These are phyloP conservation scores for Itoplectis maculator DNA, from an alignment of 2,888 invertebrate genomes.

Conservation along the genomic window DNA sequence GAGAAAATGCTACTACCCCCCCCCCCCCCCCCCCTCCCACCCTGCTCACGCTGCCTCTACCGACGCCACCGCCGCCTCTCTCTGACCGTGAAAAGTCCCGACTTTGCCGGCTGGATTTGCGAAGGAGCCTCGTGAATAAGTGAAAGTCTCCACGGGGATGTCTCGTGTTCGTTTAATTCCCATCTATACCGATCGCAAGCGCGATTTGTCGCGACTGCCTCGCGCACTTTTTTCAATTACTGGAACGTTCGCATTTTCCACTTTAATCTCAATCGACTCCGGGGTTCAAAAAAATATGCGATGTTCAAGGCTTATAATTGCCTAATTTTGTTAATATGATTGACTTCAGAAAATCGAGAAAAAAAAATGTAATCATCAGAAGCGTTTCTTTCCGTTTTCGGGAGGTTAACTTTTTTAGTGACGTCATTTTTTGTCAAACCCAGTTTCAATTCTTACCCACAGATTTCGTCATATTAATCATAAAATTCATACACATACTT, in stretches of 20 bases:
- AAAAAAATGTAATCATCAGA: no score
- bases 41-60: no score
- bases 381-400: background rate
- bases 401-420: background rate
- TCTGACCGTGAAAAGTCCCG: constrained; percentile 60
- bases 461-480: no score
- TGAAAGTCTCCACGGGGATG: constrained; percentile 38
- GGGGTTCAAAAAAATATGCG: no score
- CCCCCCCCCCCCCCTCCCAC: background rate
- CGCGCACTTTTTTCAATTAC: constrained; percentile 1
- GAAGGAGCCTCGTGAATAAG: constrained; percentile 62
- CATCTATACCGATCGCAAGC: background rate
- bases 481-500: no score
- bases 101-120: constrained; percentile 47
- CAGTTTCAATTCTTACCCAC: no score
- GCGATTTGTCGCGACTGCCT: constrained; percentile 8
- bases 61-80: background rate
- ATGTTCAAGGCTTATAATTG: no score
- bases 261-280: background rate
- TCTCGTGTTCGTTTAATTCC: constrained; percentile 41
- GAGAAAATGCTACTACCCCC: constrained; percentile 35
- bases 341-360: no score
- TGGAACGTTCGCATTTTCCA: background rate
- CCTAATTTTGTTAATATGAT: no score
- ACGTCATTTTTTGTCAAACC: no score